Conservation (phyloP, 1,140 invertebrate genomes). For the Phymastichus coffea region DNA sequence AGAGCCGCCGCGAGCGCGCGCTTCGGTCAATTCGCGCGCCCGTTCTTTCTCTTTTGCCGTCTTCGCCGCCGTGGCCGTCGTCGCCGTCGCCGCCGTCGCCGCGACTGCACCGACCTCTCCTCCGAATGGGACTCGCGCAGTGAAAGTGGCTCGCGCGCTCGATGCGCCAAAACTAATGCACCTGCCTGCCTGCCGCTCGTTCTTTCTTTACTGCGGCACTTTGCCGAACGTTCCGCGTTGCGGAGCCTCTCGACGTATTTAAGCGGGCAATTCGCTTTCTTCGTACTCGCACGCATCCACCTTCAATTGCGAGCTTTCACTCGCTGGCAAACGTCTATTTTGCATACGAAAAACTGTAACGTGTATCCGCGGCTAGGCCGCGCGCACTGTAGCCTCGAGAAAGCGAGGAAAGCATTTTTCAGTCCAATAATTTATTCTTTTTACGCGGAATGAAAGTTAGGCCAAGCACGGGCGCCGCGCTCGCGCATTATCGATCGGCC, state of each 20-base stretch:
- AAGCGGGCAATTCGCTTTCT: too few species aligned
- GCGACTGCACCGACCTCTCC: too few species aligned
- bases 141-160: constrained; percentile 43
- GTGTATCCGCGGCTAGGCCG: background rate
- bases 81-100: too few species aligned
- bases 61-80: too few species aligned
- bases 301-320: constrained; percentile 11
- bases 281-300: too few species aligned
- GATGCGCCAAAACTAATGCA: constrained; percentile 6
- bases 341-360: constrained; percentile 1
- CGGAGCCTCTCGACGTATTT: too few species aligned
- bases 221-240: too few species aligned
- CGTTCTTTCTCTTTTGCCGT: constrained; percentile 43
- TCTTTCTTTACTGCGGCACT: too few species aligned
- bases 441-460: constrained; percentile 4
- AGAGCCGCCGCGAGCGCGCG: too few species aligned
- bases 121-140: constrained; percentile 32
- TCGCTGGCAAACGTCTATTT: background rate
- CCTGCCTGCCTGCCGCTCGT: background rate
- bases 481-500: too few species aligned
- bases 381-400: background rate
- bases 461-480: too few species aligned
- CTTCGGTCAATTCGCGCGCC: constrained; percentile 34
- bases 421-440: constrained; percentile 7
- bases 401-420: constrained; percentile 6